Conservation (phyloP, 2,797 vertebrate species). For the Yasuhikotakia modesta region DNA sequence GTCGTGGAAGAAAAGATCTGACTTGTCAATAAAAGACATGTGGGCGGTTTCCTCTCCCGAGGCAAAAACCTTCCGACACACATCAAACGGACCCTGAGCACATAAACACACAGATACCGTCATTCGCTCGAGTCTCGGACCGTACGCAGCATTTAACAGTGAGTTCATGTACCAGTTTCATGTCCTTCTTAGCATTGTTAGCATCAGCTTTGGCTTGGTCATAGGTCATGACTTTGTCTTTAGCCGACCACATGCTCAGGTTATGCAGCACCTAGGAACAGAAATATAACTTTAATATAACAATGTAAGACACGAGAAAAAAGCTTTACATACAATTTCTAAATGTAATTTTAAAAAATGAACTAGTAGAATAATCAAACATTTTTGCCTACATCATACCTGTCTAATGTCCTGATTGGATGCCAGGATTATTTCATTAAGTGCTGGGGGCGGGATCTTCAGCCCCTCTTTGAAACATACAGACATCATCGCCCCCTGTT, state of each 20-base stretch:
- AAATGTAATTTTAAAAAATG: too few relatives aligned
- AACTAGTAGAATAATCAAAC: too few relatives aligned
- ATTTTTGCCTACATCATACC: slow-evolving; percentile 73
- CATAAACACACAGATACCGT: not conserved
- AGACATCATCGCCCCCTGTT: slow-evolving; percentile 96
- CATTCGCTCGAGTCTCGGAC: not conserved
- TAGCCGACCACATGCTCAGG: slow-evolving; percentile 96
- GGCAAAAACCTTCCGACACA: slow-evolving; percentile 90
- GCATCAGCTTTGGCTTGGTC: slow-evolving; percentile 90
- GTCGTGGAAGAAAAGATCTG: slow-evolving; percentile 96
- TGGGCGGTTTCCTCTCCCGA: slow-evolving; percentile 81
- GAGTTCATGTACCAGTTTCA: slow-evolving; percentile 79
- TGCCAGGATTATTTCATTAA: slow-evolving; percentile 94
- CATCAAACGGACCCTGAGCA: slow-evolving; percentile 90
- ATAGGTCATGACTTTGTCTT: slow-evolving; percentile 88
- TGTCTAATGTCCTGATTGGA: slow-evolving; percentile 97
- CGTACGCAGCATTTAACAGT: not conserved
- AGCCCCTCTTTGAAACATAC: slow-evolving; percentile 94
- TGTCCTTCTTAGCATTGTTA: slow-evolving; percentile 88
- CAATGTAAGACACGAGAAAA: not conserved
- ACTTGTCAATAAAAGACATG: slow-evolving; percentile 96
- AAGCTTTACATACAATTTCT: too few relatives aligned
- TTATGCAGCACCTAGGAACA: slow-evolving; percentile 90
- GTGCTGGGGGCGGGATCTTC: slow-evolving; percentile 91
- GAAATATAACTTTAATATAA: not conserved